These are phyloP conservation scores for Heliconius aoede DNA, from an alignment of 2,888 invertebrate species.

Conservation along the genomic window DNA sequence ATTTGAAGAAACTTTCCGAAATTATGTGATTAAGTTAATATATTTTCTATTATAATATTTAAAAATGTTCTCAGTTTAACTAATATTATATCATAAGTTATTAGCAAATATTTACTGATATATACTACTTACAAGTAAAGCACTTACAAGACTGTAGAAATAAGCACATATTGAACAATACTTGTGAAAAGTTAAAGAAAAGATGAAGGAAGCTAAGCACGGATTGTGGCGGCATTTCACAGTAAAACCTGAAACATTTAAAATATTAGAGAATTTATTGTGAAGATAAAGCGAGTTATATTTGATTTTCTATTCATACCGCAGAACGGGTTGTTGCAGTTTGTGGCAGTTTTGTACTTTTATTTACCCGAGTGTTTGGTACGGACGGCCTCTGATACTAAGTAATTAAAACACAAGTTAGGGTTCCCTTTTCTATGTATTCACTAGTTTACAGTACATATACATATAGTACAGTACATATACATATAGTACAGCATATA, in stretches of 20 bases:
- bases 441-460: background rate
- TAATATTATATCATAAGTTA: background rate
- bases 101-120: too few species aligned
- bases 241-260: slow-evolving; percentile 3
- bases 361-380: slow-evolving; percentile 50
- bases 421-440: slow-evolving; percentile 43
- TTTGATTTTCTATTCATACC: slow-evolving; percentile 43
- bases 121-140: too few species aligned
- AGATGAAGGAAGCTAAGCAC: background rate
- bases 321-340: slow-evolving; percentile 49
- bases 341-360: slow-evolving; percentile 48
- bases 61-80: background rate
- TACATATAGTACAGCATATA: background rate
- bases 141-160: background rate
- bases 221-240: background rate
- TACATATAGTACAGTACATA: background rate
- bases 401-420: slow-evolving; percentile 55
- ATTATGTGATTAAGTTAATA: background rate
- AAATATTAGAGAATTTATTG: slow-evolving; percentile 16
- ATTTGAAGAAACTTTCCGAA: background rate
- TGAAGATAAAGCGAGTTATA: slow-evolving; percentile 19
- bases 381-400: slow-evolving; percentile 49
- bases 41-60: too few species aligned
- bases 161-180: too few species aligned
- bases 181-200: background rate